Conservation (phyloP, 2,888 invertebrate genomes). For the Hypercompe scribonia region DNA sequence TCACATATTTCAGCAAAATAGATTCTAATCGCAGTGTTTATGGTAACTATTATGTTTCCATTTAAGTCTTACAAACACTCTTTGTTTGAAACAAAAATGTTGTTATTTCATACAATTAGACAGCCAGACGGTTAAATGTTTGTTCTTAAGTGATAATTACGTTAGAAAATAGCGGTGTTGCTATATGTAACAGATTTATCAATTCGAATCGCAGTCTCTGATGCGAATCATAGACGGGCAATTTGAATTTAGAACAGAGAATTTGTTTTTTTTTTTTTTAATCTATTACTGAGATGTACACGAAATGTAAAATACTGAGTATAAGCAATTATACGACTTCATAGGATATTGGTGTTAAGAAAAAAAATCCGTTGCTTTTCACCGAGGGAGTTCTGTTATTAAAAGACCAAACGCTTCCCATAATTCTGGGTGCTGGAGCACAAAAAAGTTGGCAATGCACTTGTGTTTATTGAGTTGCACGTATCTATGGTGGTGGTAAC, state of each 20-base stretch:
- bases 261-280: not conserved
- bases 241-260: not conserved
- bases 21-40: constrained; percentile 17
- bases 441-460: too few species aligned
- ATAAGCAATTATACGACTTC: too few species aligned
- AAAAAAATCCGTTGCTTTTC: too few species aligned
- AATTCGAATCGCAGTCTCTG: too few species aligned
- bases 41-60: constrained; percentile 14
- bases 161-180: constrained; percentile 13
- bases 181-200: constrained; percentile 7
- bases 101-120: constrained; percentile 40
- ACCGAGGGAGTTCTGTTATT: too few species aligned
- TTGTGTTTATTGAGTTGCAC: too few species aligned
- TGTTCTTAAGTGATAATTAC: constrained; percentile 27
- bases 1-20: constrained; percentile 1
- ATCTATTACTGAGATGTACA: too few species aligned
- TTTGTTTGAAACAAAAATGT: constrained; percentile 38
- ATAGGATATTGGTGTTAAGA: too few species aligned
- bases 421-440: too few species aligned
- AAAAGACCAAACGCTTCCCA: too few species aligned
- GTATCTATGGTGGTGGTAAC: too few species aligned
- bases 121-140: constrained; percentile 36
- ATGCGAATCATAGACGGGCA: not conserved
- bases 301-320: too few species aligned
- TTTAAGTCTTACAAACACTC: constrained; percentile 35